These are phyloP conservation scores for Altica lythri DNA, from an alignment of 2,888 invertebrate genomes.

Conservation along the genomic window DNA sequence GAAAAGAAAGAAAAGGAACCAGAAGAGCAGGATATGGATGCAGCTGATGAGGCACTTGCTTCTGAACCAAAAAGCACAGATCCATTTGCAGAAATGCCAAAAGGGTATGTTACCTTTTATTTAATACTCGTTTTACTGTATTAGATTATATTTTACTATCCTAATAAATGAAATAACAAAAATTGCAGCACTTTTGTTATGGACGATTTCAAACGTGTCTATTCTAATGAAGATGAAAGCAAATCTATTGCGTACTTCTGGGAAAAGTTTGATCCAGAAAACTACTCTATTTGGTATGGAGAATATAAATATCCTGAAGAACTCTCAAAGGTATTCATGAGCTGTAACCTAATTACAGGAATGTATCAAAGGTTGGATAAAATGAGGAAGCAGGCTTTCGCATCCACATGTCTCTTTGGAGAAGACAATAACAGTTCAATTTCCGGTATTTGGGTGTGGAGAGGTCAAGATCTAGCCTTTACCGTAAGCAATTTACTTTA, in stretches of 20 bases:
- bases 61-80: conserved; percentile 85
- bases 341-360: conserved; percentile 95
- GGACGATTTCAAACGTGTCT: conserved; percentile 96
- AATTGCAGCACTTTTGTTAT: conserved; percentile 90
- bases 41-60: conserved; percentile 70
- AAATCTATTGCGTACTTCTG: conserved; percentile 97
- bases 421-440: conserved; percentile 89
- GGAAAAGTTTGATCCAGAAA: conserved; percentile 94
- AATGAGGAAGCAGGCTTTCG: conserved; percentile 96
- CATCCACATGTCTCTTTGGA: conserved; percentile 92
- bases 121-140: not conserved
- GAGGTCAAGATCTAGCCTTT: conserved; percentile 93
- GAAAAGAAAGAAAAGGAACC: conserved; percentile 58
- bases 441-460: conserved; percentile 98
- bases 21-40: conserved; percentile 69
- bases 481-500: conserved; percentile 63
- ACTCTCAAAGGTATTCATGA: conserved; percentile 81
- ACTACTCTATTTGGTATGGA: conserved; percentile 96
- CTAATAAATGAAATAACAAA: not conserved
- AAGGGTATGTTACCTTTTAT: conserved; percentile 63
- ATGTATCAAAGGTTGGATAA: conserved; percentile 99
- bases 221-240: conserved; percentile 94
- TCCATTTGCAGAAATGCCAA: conserved; percentile 88
- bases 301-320: conserved; percentile 97
- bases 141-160: not conserved